Percentiles rank a stretch among this genome's conserved stretches.
Evolutionary conservation across 92 coral and sea anemone genomes (phyloP).

Genomic region (Siderastrea radians): DNA sequence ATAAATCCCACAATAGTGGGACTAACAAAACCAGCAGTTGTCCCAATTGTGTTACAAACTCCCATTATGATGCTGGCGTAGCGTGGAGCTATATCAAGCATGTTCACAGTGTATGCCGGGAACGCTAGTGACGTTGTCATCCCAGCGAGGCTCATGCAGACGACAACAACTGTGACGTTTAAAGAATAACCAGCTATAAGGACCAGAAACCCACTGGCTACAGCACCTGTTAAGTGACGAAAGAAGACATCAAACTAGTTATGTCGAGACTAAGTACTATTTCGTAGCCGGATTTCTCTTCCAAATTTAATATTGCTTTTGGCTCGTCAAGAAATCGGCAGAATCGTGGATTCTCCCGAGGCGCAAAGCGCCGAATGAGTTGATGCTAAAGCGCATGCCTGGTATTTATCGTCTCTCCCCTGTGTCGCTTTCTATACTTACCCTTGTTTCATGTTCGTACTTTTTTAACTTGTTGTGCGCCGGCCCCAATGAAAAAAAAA

Average conservation of each 20-base stretch:
- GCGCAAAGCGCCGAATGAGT: too few species aligned
- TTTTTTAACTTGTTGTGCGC: too few species aligned
- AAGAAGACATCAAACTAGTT: neutral
- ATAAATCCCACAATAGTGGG: slow-evolving; percentile 93
- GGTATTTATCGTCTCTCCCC: too few species aligned
- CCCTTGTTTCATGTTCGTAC: too few species aligned
- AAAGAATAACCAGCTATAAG: slow-evolving; percentile 87
- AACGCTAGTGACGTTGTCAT: slow-evolving; percentile 89
- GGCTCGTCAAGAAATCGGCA: too few species aligned
- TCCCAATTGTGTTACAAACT: slow-evolving; percentile 88
- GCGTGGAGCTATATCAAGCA: slow-evolving; percentile 97
- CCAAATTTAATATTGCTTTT: too few species aligned
- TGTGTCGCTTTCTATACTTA: too few species aligned
- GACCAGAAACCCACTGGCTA: slow-evolving; percentile 77
- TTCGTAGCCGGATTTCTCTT: neutral
- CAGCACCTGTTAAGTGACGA: slow-evolving; percentile 65
- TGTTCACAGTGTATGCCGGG: slow-evolving; percentile 97
- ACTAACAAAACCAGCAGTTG: slow-evolving; percentile 95
- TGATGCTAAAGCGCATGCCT: too few species aligned
- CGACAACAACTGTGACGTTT: slow-evolving; percentile 74
- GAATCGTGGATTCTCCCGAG: too few species aligned
- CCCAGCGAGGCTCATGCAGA: slow-evolving; percentile 92
- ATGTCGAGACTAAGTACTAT: neutral
- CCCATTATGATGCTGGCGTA: slow-evolving; percentile 97
- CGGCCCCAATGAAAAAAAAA: too few species aligned